Conservation (phyloP, 2,113 vertebrate species). For the Albula goreensis region DNA sequence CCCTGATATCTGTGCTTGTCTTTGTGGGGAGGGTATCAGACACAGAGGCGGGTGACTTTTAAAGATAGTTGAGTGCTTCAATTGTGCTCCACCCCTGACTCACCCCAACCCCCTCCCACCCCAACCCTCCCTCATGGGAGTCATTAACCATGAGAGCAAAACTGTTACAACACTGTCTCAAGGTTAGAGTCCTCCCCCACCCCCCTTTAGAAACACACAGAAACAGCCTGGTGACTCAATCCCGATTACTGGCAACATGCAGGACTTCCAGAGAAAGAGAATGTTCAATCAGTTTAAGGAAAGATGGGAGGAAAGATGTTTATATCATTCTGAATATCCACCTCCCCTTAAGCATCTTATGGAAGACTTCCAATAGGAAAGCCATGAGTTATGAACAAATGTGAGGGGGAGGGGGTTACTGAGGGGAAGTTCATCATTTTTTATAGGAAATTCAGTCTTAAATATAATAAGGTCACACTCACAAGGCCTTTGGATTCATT, state of each 20-base stretch:
- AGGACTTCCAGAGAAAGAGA: neutral
- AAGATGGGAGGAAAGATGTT: constrained; percentile 3
- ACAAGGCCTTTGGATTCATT: constrained; percentile 37
- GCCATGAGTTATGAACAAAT: neutral
- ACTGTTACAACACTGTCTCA: constrained; percentile 33
- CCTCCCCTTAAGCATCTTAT: constrained; percentile 13
- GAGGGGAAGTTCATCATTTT: constrained; percentile 40
- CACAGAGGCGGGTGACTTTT: too few relatives aligned
- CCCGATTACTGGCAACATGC: constrained; percentile 20
- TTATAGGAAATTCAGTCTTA: constrained; percentile 40
- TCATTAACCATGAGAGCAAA: constrained; percentile 42
- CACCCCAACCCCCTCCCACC: neutral
- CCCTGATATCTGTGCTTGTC: neutral
- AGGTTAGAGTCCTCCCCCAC: constrained; percentile 34
- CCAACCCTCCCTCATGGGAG: constrained; percentile 18
- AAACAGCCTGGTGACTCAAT: constrained; percentile 5
- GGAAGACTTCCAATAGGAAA: constrained; percentile 8
- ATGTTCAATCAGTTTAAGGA: neutral
- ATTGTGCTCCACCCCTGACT: too few relatives aligned
- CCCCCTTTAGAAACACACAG: constrained; percentile 24
- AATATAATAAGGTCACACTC: constrained; percentile 54
- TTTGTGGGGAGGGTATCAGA: too few relatives aligned
- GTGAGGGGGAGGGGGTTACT: constrained; percentile 40
- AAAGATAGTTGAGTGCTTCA: too few relatives aligned
- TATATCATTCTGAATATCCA: constrained; percentile 29